Evolutionary conservation across 35 echinoderm and acorn worm genomes (phyloP).

Genomic region (Patiria miniata): DNA sequence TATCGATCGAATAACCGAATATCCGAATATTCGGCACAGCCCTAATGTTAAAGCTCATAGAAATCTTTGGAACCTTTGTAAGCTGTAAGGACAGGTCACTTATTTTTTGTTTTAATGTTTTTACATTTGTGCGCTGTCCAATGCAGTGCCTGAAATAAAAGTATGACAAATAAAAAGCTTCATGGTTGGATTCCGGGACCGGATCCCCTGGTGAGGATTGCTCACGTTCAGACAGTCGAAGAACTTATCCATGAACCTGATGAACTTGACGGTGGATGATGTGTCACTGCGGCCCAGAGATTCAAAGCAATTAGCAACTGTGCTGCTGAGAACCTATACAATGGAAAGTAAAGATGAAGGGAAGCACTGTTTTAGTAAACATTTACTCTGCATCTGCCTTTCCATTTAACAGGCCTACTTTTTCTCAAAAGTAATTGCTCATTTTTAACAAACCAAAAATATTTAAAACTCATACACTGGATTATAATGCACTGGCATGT

Average conservation of each 20-base stretch:
- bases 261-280: conserved; percentile 32
- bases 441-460: background rate
- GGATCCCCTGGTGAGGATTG: background rate
- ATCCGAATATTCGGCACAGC: too few species aligned
- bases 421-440: background rate
- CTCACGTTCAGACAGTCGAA: conserved; percentile 72
- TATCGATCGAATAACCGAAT: too few species aligned
- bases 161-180: conserved; percentile 30
- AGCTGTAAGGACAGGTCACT: background rate
- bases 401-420: background rate
- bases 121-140: background rate
- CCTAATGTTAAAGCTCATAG: background rate
- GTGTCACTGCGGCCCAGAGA: conserved; percentile 12
- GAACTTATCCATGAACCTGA: conserved; percentile 46
- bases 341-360: background rate
- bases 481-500: background rate
- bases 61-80: background rate
- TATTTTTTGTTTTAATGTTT: background rate
- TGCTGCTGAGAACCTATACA: conserved; percentile 57
- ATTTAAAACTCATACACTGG: background rate
- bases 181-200: conserved; percentile 2
- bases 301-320: conserved; percentile 56
- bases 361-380: background rate
- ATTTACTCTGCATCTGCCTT: background rate
- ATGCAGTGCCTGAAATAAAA: conserved; percentile 50